Conservation (phyloP, 2,113 vertebrate species). For the Heptranchias perlo region DNA sequence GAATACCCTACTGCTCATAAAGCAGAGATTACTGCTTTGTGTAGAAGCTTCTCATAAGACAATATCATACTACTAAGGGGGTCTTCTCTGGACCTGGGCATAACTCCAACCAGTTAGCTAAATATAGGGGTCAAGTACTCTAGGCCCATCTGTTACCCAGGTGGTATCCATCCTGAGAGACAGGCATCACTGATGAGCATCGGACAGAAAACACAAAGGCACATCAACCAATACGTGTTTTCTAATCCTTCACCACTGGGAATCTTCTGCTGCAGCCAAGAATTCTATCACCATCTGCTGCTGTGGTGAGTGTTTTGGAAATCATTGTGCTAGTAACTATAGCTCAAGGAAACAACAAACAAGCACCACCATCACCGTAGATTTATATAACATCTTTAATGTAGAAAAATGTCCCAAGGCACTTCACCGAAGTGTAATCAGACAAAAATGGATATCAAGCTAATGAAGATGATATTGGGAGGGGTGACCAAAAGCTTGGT, state of each 20-base stretch:
- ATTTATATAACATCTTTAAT: background rate
- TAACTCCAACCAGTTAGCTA: background rate
- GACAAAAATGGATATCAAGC: background rate
- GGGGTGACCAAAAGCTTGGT: background rate
- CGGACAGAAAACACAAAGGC: background rate
- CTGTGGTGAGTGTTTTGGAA: background rate
- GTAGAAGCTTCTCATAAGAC: background rate
- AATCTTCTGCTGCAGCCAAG: background rate
- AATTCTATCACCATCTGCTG: background rate
- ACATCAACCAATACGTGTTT: background rate
- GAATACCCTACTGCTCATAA: background rate
- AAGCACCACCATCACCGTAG: background rate
- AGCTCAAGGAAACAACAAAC: background rate
- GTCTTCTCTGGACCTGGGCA: background rate
- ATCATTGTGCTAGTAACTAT: background rate
- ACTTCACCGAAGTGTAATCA: too few relatives aligned
- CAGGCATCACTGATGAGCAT: background rate
- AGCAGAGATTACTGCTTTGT: background rate
- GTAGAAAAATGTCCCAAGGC: background rate
- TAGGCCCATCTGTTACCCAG: background rate
- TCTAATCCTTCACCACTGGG: background rate
- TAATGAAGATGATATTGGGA: background rate
- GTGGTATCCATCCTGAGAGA: background rate
- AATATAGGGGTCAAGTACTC: background rate
- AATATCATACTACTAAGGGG: background rate